phyloP scores from a whole-genome alignment of 1,140 invertebrate genomes.

The Drosophila obscura region DNA sequence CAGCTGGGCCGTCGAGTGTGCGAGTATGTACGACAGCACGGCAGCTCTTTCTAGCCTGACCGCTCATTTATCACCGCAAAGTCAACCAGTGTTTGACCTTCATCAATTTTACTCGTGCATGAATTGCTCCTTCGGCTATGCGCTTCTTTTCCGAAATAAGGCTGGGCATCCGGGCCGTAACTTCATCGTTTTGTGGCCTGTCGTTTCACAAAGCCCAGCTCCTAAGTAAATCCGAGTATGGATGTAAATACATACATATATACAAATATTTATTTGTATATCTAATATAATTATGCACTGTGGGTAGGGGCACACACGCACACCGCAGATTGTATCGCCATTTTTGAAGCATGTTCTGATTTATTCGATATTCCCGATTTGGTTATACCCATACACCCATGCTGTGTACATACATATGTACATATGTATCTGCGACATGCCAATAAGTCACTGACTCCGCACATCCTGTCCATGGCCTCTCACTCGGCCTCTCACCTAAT shows the following conservation, averaged over 20 bases:
- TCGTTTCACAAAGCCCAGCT: background rate
- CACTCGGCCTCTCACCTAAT: too few relatives aligned
- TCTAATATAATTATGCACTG: constrained; percentile 46
- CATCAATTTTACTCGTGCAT: constrained; percentile 67
- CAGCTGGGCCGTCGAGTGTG: constrained; percentile 1
- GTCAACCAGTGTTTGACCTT: constrained; percentile 68
- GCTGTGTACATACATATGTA: background rate
- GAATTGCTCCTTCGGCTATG: constrained; percentile 53
- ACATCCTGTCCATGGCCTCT: too few relatives aligned
- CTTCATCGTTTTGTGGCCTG: constrained; percentile 27
- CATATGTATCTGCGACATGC: too few relatives aligned
- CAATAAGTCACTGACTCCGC: too few relatives aligned
- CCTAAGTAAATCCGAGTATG: background rate
- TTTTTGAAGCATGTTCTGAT: constrained; percentile 4
- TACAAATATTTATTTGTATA: background rate
- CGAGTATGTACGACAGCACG: constrained; percentile 6
- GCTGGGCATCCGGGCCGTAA: constrained; percentile 16
- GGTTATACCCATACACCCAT: background rate
- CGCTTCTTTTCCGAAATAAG: constrained; percentile 47
- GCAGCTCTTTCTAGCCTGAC: constrained; percentile 51
- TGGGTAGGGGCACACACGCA: constrained; percentile 25
- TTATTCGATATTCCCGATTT: background rate
- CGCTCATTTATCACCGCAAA: constrained; percentile 70
- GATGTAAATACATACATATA: background rate
- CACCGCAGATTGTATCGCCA: constrained; percentile 11